Base-by-base conservation (phyloP, 2,888 invertebrate species). In the Drosophila rellima region DNA sequence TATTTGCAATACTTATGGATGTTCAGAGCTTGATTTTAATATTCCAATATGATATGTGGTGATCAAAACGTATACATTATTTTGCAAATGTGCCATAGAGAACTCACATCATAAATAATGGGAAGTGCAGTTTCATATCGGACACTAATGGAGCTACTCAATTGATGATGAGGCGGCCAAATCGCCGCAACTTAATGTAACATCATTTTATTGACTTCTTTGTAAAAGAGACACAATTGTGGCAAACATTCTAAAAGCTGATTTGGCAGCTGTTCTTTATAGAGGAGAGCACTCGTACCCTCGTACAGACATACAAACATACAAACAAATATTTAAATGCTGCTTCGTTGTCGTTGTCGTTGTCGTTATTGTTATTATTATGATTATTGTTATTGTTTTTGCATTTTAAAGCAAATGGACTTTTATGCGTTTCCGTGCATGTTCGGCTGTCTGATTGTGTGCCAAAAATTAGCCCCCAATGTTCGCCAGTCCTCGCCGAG, bases 321-420 rank as follows among this genome's bases (percentile, higher is more conserved):
- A n/a, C n/a, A n/a, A n/a, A n/a, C n/a, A n/a, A n/a, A n/a, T 48
- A 54, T 50, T 65, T 65, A 65, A 68, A 47, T 69, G 78, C 66
- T 74, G 81, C 40, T 54, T 23, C 35, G 17, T 37, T 44, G 45
- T 29, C 52, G 60, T 63, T 74, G 78, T 70, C 65, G 71, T 82
- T 80, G 85, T 85, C 82, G 70, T 70, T 82, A 70, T 85, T 78
- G 7, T 70, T 82, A 70, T 85, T 78, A 71, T 74, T 66, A 84
- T 81, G 75, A 80, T 83, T 83, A 78, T 74, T 82, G 85, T 88
- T 88, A 82, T 88, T 79, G 88, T 82, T 85, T 87, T 73, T 82
- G 85, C 82, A 88, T 82, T 88, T 88, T 85, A 82, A 88, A 83
- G 71, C 78, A 78, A 83, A 83, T 83, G 78, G 69, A 56, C 67